Percentiles rank a stretch among this genome's conserved stretches.
phyloP scores from a whole-genome alignment of 1,140 invertebrate genomes.

The Plectus sambesii region DNA sequence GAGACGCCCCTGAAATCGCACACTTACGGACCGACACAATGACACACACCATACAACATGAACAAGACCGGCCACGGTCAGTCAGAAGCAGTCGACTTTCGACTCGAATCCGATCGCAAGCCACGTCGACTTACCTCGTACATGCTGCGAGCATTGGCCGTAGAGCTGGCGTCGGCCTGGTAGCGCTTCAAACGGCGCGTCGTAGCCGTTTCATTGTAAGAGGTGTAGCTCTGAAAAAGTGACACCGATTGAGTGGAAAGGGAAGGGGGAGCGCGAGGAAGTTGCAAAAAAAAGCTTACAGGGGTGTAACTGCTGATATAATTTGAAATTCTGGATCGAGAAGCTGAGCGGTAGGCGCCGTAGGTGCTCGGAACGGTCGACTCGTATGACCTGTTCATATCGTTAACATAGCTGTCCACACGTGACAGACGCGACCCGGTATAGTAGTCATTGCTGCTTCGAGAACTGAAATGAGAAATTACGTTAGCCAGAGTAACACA shows the following conservation, averaged over 20 bases:
- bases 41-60: constrained; percentile 1
- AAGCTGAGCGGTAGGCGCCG: constrained; percentile 37
- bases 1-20: constrained; percentile 38
- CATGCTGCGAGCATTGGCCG: constrained; percentile 25
- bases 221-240: constrained; percentile 25
- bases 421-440: constrained; percentile 39
- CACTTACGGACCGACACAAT: constrained; percentile 5
- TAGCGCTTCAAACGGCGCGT: constrained; percentile 23
- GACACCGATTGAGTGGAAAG: not conserved
- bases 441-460: constrained; percentile 38
- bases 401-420: constrained; percentile 42
- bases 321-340: too few species aligned
- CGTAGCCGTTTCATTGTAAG: constrained; percentile 26
- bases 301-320: too few species aligned
- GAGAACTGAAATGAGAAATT: constrained; percentile 44
- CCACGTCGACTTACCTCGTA: constrained; percentile 24
- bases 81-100: constrained; percentile 6
- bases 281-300: too few species aligned
- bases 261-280: too few species aligned
- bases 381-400: constrained; percentile 37
- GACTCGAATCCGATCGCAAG: constrained; percentile 10
- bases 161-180: constrained; percentile 14
- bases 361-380: constrained; percentile 39
- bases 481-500: too few species aligned
- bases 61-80: not conserved